phyloP scores from a whole-genome alignment of 2,888 invertebrate genomes.

The Cactoblastis cactorum region DNA sequence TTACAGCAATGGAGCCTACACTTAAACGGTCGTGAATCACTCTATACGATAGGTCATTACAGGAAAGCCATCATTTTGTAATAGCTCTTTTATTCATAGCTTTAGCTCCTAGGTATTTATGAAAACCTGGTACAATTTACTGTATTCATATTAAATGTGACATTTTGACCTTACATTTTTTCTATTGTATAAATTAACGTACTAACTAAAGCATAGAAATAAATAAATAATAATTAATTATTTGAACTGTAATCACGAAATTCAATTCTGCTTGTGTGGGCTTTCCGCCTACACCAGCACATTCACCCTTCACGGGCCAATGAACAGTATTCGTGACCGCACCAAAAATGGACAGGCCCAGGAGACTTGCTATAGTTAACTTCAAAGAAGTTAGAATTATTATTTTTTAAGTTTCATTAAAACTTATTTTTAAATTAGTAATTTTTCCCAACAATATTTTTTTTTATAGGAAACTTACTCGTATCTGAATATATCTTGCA shows the following conservation, averaged over 20 bases:
- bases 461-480: too few relatives aligned
- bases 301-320: conserved; percentile 51
- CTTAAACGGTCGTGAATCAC: conserved; percentile 25
- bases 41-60: conserved; percentile 23
- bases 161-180: too few relatives aligned
- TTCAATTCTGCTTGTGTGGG: conserved; percentile 34
- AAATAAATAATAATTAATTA: too few relatives aligned
- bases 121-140: conserved; percentile 8
- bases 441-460: too few relatives aligned
- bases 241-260: too few relatives aligned
- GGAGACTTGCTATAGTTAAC: neutral
- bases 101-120: conserved; percentile 13
- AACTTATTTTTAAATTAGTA: too few relatives aligned
- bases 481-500: too few relatives aligned
- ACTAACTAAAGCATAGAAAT: too few relatives aligned
- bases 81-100: neutral
- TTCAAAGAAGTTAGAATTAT: neutral
- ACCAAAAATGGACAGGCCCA: conserved; percentile 32
- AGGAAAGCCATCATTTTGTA: conserved; percentile 15
- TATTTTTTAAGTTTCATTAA: too few relatives aligned
- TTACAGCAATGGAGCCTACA: conserved; percentile 22
- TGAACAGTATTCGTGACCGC: conserved; percentile 34
- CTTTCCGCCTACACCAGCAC: conserved; percentile 44
- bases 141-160: too few relatives aligned
- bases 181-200: too few relatives aligned